Evolutionary conservation across 2,113 vertebrate species (phyloP).

Genomic region (Ictalurus punctatus): DNA sequence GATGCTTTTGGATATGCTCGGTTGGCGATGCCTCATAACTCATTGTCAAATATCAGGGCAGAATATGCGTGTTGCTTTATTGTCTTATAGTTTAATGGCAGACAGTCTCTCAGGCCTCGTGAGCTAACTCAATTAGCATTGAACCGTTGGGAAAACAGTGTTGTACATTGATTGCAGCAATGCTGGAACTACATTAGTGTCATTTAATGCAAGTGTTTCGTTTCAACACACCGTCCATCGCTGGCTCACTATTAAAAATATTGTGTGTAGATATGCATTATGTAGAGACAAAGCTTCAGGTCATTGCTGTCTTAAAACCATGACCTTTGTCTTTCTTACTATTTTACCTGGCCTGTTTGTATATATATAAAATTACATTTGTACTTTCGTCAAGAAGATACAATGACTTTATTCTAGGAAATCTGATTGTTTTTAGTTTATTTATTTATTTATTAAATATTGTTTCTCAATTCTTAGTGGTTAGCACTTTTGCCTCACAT

Average conservation of each 20-base stretch:
- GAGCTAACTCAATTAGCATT: constrained; percentile 72
- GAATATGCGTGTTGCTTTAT: constrained; percentile 47
- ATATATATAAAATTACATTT: neutral
- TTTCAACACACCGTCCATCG: constrained; percentile 54
- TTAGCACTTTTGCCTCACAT: no score
- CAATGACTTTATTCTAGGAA: neutral
- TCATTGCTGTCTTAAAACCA: neutral
- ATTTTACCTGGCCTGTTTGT: neutral
- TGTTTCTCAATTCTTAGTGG: no score
- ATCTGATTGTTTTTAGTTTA: neutral
- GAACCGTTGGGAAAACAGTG: constrained; percentile 66
- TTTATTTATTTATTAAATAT: no score
- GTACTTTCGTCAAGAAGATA: neutral
- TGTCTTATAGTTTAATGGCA: constrained; percentile 43
- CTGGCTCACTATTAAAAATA: neutral
- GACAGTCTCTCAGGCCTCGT: constrained; percentile 61
- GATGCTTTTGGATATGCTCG: neutral
- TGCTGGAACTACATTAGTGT: constrained; percentile 62
- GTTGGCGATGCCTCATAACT: constrained; percentile 28
- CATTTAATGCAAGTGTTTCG: constrained; percentile 61
- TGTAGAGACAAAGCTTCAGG: neutral
- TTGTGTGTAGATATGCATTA: neutral
- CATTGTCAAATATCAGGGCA: constrained; percentile 45
- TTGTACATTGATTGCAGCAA: constrained; percentile 65
- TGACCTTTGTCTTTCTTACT: neutral